phyloP scores from a whole-genome alignment of 2,797 vertebrate species.

The Pristis pectinata region DNA sequence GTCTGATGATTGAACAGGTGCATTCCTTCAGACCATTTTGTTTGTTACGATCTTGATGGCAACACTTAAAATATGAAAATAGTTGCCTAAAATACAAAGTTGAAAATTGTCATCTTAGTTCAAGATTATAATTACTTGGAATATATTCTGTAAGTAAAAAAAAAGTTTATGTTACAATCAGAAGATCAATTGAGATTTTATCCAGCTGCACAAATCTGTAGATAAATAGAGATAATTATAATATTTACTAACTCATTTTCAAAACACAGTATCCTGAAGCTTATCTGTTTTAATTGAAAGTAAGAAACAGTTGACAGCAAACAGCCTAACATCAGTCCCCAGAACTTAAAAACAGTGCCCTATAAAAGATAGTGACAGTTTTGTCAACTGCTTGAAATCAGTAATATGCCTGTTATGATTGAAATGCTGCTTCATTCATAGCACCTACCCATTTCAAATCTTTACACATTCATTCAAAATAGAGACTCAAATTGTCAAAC shows the following conservation, averaged over 20 bases:
- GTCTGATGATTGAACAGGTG: not conserved
- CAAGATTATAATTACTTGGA: not conserved
- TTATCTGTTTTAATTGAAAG: not conserved
- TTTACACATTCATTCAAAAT: not conserved
- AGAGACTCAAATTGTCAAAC: not conserved
- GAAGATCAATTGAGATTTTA: not conserved
- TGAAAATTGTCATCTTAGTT: not conserved
- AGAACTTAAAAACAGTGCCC: not conserved
- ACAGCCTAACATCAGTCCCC: not conserved
- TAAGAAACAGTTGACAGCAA: not conserved
- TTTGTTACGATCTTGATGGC: not conserved
- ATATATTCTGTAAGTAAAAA: not conserved
- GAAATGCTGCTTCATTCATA: not conserved
- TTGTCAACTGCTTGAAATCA: not conserved
- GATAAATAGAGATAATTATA: slow-evolving; percentile 23
- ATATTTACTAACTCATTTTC: not conserved
- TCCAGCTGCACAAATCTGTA: not conserved
- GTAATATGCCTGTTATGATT: not conserved
- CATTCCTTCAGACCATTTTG: not conserved
- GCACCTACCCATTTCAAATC: not conserved
- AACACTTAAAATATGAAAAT: not conserved
- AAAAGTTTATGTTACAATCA: not conserved
- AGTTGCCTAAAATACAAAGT: not conserved
- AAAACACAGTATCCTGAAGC: not conserved
- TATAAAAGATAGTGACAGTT: not conserved